Base-by-base conservation (phyloP, 1,140 invertebrate genomes). In the Sarcophaga bullata region DNA sequence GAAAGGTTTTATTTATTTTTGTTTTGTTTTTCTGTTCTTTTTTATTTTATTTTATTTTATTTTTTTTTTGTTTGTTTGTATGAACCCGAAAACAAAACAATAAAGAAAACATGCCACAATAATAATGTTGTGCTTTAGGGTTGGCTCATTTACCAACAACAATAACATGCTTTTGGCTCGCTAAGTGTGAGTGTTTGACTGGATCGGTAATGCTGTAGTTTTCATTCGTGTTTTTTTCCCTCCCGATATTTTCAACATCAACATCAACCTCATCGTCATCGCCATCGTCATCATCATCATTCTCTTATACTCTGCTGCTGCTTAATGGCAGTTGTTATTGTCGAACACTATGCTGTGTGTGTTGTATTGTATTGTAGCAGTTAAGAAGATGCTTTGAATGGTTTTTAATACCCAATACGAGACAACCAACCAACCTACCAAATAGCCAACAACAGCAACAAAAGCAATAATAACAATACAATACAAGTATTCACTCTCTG, bases 351-450 rank as follows among this genome's bases (percentile, higher is more conserved):
- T 37, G 25, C 25, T 68, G 58, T 25, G n/a, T 25, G 10, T 80
- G 48, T 49, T 13, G 49, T 78, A 78, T 78, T 17, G 75, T 78
- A 13, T 73, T 78, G 75, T 78, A 25, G 54, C 46, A 52, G 80
- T 68, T 81, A 58, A 78, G 25, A 37, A 37, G 49, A 78, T 78
- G 75, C 75, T 78, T 52, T 78, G 75, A 78, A 78, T 78, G 75
- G 75, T 48, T 19, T 76, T 15, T 76, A 49, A 17, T 50, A 50
- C 8, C 25, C 48, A 52, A 52, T 72, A 25, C 62, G 48, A 78
- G 13, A 13, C 62, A 68, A 8, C 17, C 62, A 76, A 47, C 73
- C 19, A 37, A 46, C 73, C 15, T 9, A 75, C 47, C 11, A 37
- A 37, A 37, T 37, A 37, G 25, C 25, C 25, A 37, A n/a, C 73